Percentiles rank a stretch among this genome's conserved stretches.
phyloP scores from a whole-genome alignment of 2,797 vertebrate species.

The Nyctibius grandis region DNA sequence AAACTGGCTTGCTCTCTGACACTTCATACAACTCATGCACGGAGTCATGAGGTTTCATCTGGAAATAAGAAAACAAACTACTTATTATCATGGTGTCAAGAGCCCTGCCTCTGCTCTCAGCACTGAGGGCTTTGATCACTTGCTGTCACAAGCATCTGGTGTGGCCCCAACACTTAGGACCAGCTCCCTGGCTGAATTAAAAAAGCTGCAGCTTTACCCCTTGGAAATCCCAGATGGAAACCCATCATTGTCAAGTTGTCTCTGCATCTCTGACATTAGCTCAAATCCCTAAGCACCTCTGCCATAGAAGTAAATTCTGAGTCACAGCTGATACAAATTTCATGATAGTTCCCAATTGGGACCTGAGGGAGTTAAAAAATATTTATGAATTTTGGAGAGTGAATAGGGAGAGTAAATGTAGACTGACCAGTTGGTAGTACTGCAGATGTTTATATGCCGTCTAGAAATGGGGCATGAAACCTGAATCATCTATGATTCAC shows the following conservation, averaged over 20 bases:
- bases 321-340: constrained; percentile 9
- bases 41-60: background rate
- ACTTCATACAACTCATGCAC: background rate
- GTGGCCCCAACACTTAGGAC: background rate
- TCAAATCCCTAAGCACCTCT: background rate
- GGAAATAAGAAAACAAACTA: background rate
- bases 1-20: background rate
- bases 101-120: background rate
- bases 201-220: background rate
- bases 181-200: background rate
- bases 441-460: background rate
- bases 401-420: background rate
- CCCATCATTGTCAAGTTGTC: background rate
- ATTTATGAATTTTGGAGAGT: background rate
- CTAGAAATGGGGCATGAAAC: background rate
- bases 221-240: constrained; percentile 17
- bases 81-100: background rate
- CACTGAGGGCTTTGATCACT: background rate
- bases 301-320: background rate
- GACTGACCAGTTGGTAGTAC: background rate
- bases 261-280: background rate
- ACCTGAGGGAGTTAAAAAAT: background rate
- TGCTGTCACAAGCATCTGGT: constrained; percentile 1
- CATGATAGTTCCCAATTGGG: background rate
- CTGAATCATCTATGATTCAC: background rate